Percentiles rank a stretch among this genome's conserved stretches.
Evolutionary conservation across 2,113 vertebrate species (phyloP).

Genomic region (Melierax canorus): DNA sequence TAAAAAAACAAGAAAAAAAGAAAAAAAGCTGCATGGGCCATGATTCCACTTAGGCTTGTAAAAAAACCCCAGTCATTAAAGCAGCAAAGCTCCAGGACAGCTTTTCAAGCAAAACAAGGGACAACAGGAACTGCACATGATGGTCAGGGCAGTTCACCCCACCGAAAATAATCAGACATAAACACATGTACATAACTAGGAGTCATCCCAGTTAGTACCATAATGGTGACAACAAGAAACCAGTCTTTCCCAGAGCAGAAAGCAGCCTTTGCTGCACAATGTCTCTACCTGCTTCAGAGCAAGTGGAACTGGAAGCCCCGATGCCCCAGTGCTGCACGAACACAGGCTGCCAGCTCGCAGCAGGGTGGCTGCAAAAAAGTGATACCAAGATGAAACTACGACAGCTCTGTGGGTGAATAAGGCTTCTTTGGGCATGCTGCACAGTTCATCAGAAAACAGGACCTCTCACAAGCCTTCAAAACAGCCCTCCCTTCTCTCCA

Average conservation of each 20-base stretch:
- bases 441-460: not conserved
- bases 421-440: not conserved
- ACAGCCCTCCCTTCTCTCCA: not conserved
- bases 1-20: not conserved
- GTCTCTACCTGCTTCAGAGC: not conserved
- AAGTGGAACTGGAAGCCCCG: not conserved
- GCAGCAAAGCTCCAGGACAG: not conserved
- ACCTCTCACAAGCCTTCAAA: not conserved
- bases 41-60: not conserved
- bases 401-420: not conserved
- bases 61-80: not conserved
- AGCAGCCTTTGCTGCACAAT: not conserved
- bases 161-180: not conserved
- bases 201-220: not conserved
- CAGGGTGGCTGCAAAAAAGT: not conserved
- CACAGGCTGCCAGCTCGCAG: not conserved
- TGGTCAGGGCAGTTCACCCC: not conserved
- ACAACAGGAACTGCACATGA: not conserved
- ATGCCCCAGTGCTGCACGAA: accelerated
- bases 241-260: not conserved
- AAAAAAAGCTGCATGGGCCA: not conserved
- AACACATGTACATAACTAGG: accelerated
- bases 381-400: not conserved
- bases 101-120: not conserved
- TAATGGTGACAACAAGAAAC: not conserved